These are phyloP conservation scores for Allygus modestus DNA, from an alignment of 2,888 invertebrate species.

Conservation along the genomic window DNA sequence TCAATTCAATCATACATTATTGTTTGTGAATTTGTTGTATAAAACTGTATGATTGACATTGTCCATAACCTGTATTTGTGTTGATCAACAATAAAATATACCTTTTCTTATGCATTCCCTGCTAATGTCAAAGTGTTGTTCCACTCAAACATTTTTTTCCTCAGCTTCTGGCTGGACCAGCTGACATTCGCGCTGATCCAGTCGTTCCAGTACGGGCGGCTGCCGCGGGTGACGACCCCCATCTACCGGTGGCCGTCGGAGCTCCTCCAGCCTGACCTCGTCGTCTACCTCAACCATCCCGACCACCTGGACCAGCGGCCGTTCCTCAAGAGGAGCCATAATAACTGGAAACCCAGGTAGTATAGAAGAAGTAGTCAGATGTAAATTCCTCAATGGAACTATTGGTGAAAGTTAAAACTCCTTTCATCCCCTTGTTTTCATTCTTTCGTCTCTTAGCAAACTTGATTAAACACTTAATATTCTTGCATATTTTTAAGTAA, in stretches of 20 bases:
- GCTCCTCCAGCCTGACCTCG: slow-evolving; percentile 32
- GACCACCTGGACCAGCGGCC: slow-evolving; percentile 4
- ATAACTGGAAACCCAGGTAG: slow-evolving; percentile 49
- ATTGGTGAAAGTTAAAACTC: background rate
- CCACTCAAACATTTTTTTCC: no score
- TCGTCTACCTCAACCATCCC: slow-evolving; percentile 48
- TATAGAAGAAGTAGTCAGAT: background rate
- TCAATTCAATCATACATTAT: no score
- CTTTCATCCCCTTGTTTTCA: background rate
- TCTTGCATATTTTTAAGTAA: no score
- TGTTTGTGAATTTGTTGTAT: no score
- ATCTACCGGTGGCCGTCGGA: slow-evolving; percentile 28
- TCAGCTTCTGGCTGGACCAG: slow-evolving; percentile 47
- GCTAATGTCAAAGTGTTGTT: no score
- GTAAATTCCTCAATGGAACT: background rate
- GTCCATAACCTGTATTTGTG: no score
- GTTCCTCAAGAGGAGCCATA: background rate
- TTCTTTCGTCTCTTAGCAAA: no score
- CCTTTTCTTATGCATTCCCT: no score
- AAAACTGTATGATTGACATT: no score
- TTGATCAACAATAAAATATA: no score
- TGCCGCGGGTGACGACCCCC: slow-evolving; percentile 14
- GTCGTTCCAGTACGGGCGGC: slow-evolving; percentile 44
- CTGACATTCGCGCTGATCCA: slow-evolving; percentile 52
- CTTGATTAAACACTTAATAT: no score